Base-by-base conservation (phyloP, 1,140 invertebrate species). In the Catajapyx aquilonaris region DNA sequence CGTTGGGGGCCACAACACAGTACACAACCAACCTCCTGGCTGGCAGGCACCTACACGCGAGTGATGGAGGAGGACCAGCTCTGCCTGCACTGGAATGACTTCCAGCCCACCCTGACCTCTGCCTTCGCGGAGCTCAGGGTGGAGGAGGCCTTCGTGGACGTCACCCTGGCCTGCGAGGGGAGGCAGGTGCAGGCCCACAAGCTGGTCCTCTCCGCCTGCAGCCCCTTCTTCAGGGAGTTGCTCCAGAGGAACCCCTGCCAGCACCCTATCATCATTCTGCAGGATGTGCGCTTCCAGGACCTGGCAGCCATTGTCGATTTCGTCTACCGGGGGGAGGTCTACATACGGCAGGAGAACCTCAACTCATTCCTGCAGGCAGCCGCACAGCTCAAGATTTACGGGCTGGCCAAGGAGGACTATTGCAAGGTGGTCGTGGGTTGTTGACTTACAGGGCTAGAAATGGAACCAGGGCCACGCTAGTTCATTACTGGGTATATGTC, bases 211-310 rank as follows among this genome's bases (percentile, higher is more conserved):
- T 56, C 56, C 4, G 56, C 58, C 15, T 56, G 54, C 39, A 60
- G 57, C 35, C 51, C 58, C 20, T 62, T 56, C 44, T 60, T 62
- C 46, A 45, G 54, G 43, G 45, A 54, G 39, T 43, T 62, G 33
- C 54, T 62, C 34, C 54, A 55, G 49, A 50, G 51, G 22, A 61
- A 61, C 45, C 59, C 59, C 15, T 61, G 57, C 42, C 54, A 61
- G 42, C 59, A 61, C 45, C 60, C 60, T 19, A 63, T 63, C 44
- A 56, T 63, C 31, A 62, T 62, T 38, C 44, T 63, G 19, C 57
- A 62, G 43, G 60, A 61, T 44, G 53, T 62, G 15, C 48, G 48
- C 4, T 55, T 55, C 36, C 37, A 47, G 16, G 58, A 60, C 42
- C 47, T 62, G 16, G 45, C 49, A 38, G 51, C 52, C 22, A 48